Evolutionary conservation across 2,797 vertebrate genomes (phyloP).

Genomic region (Bryconaethiops microstoma): DNA sequence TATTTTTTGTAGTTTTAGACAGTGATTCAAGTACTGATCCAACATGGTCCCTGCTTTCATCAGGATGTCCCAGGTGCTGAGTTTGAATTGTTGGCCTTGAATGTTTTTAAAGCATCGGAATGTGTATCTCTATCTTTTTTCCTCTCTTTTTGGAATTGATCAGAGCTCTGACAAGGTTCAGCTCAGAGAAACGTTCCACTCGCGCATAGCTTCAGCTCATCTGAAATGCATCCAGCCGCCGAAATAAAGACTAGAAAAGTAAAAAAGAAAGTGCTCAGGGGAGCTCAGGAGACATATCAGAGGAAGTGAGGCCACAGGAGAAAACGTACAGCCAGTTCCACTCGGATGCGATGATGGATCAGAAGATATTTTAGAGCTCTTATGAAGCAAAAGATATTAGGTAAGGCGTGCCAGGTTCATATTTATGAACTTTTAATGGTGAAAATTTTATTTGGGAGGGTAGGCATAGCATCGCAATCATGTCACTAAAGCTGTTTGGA

Average conservation of each 20-base stretch:
- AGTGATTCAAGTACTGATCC: conserved; percentile 8
- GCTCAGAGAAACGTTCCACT: conserved; percentile 23
- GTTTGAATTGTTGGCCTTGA: conserved; percentile 33
- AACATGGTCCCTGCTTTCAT: conserved; percentile 32
- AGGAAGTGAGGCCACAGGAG: conserved; percentile 8
- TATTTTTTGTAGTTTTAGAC: conserved; percentile 28
- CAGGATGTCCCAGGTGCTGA: conserved; percentile 19
- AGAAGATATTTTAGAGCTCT: conserved; percentile 2
- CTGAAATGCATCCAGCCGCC: conserved; percentile 30
- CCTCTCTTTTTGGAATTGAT: conserved; percentile 32
- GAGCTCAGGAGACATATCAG: conserved; percentile 29
- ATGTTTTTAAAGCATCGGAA: conserved; percentile 17
- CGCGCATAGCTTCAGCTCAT: conserved; percentile 26
- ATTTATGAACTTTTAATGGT: background rate
- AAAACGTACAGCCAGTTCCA: conserved; percentile 23
- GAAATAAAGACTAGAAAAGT: conserved; percentile 25
- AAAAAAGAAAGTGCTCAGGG: conserved; percentile 33
- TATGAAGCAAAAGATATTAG: conserved; percentile 12
- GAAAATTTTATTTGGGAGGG: conserved; percentile 4
- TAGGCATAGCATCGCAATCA: conserved; percentile 19
- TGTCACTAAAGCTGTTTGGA: conserved; percentile 23
- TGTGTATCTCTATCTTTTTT: background rate
- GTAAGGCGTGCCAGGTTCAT: conserved; percentile 15
- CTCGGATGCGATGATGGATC: conserved; percentile 30
- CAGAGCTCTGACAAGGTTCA: conserved; percentile 41